Evolutionary conservation across 2,797 vertebrate genomes (phyloP).

Genomic region (Lepilemur septentrionalis): DNA sequence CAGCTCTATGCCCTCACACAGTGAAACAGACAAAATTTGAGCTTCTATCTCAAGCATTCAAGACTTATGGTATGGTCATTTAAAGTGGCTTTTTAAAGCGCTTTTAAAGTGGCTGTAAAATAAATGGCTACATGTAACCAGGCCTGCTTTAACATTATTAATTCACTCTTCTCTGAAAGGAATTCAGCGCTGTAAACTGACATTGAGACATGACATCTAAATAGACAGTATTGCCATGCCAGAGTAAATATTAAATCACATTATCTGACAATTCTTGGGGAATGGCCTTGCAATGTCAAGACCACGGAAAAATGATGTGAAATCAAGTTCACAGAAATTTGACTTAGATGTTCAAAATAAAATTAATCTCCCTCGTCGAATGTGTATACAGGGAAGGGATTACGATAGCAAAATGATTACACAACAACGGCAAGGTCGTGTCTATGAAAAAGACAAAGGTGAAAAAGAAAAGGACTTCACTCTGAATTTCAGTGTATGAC

Average conservation of each 20-base stretch:
- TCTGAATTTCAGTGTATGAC: neutral
- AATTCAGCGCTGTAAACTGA: slow-evolving; percentile 63
- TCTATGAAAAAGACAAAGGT: slow-evolving; percentile 21
- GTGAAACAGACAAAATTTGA: neutral
- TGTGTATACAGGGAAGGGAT: neutral
- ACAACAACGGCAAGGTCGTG: neutral
- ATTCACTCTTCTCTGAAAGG: slow-evolving; percentile 50
- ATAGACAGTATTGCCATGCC: slow-evolving; percentile 32
- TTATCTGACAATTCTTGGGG: slow-evolving; percentile 47
- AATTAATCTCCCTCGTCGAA: slow-evolving; percentile 34
- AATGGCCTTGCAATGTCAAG: slow-evolving; percentile 62
- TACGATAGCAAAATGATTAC: slow-evolving; percentile 10
- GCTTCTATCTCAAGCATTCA: slow-evolving; percentile 2
- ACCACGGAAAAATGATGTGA: slow-evolving; percentile 50
- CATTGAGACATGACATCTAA: slow-evolving; percentile 65
- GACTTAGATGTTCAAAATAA: neutral
- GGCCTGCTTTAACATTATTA: slow-evolving; percentile 16
- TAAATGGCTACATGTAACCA: slow-evolving; percentile 32
- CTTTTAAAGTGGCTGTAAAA: slow-evolving; percentile 18
- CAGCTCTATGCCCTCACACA: neutral
- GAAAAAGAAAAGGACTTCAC: neutral
- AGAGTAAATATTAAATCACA: slow-evolving; percentile 65
- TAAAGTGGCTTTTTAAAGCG: neutral
- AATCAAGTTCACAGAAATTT: slow-evolving; percentile 51
- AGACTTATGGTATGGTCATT: neutral